These are phyloP conservation scores for Coecobrya sp. DNA, from an alignment of 2,888 invertebrate genomes.

Conservation along the genomic window DNA sequence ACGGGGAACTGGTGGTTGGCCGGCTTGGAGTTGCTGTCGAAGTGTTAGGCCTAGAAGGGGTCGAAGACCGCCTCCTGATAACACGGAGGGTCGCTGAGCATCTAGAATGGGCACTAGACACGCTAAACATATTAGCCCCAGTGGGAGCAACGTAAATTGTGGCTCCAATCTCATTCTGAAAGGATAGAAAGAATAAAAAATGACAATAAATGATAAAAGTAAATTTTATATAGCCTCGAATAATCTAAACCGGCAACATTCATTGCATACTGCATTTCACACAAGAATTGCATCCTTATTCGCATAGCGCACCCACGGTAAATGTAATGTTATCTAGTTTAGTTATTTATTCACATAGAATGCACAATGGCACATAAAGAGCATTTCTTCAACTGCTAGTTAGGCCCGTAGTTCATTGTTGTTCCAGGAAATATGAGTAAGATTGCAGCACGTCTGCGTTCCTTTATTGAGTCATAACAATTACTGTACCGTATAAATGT, in stretches of 20 bases:
- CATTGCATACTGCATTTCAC: neutral
- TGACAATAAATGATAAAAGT: slow-evolving; percentile 4
- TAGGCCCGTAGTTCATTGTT: slow-evolving; percentile 27
- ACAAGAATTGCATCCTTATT: neutral
- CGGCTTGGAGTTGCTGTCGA: slow-evolving; percentile 86
- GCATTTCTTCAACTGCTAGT: neutral
- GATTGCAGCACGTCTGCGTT: slow-evolving; percentile 5
- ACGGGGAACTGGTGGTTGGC: slow-evolving; percentile 86
- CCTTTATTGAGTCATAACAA: slow-evolving; percentile 73
- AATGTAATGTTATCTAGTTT: neutral
- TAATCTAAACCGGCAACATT: neutral
- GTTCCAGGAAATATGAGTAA: slow-evolving; percentile 53
- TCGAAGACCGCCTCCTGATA: slow-evolving; percentile 86
- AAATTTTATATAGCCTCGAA: neutral
- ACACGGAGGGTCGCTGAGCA: slow-evolving; percentile 86
- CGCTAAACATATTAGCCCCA: slow-evolving; percentile 82
- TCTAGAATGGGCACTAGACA: slow-evolving; percentile 79
- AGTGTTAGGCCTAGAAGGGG: slow-evolving; percentile 86
- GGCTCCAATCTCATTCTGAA: slow-evolving; percentile 84
- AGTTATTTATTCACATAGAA: neutral
- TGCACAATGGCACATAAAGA: neutral
- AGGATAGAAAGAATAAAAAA: slow-evolving; percentile 55
- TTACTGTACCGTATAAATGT: slow-evolving; percentile 58
- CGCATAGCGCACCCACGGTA: neutral
- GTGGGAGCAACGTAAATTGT: slow-evolving; percentile 72